A percentile compares a stretch with the other conserved stretches of the same genome.
Conservation (phyloP, 2,113 vertebrate genomes). For the Rhodinocichla rosea region DNA sequence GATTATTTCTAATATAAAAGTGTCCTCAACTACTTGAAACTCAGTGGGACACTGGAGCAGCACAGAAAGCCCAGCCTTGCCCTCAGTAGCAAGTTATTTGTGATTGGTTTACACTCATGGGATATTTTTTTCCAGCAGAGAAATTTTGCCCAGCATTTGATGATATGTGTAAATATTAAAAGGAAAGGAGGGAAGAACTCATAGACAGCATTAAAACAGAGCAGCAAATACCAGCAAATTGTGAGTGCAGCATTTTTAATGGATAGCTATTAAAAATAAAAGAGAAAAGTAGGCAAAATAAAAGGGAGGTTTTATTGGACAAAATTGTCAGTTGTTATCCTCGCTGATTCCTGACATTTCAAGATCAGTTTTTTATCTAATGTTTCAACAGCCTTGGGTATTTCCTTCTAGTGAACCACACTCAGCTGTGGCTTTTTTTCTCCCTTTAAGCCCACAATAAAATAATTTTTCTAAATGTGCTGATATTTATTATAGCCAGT, state of each 20-base stretch:
- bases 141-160: not conserved
- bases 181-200: not conserved
- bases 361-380: conserved; percentile 4
- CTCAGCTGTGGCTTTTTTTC: not conserved
- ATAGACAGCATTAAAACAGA: conserved; percentile 1
- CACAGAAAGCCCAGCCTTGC: not conserved
- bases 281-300: not conserved
- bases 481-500: conserved; percentile 15
- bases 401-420: conserved; percentile 1
- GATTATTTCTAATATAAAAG: not conserved
- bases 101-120: not conserved
- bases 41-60: not conserved
- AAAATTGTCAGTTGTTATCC: not conserved
- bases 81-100: not conserved
- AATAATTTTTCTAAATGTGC: not conserved
- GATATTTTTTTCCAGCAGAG: not conserved
- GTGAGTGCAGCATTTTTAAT: not conserved
- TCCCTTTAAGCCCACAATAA: not conserved
- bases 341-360: conserved; percentile 29
- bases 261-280: conserved; percentile 17
- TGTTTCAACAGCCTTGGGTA: not conserved
- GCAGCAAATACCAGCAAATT: not conserved
- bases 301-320: not conserved
- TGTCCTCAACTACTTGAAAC: not conserved
- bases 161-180: conserved; percentile 38